Conservation (phyloP, 2,888 invertebrate species). For the Thera britannica region DNA sequence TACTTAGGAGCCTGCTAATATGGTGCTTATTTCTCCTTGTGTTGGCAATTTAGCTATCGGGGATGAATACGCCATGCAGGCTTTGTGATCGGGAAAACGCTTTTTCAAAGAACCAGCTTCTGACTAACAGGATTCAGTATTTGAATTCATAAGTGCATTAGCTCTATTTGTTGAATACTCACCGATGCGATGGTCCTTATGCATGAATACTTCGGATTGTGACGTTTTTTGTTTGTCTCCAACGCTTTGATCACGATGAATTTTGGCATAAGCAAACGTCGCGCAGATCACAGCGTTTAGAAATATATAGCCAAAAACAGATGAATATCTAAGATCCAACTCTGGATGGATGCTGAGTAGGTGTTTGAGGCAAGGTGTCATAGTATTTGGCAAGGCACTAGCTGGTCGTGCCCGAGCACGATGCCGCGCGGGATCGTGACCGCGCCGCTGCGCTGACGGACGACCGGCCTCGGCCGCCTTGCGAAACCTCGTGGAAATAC, state of each 20-base stretch:
- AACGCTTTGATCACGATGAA: too few relatives aligned
- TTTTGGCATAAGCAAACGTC: too few relatives aligned
- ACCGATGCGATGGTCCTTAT: too few relatives aligned
- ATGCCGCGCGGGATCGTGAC: slow-evolving; percentile 71
- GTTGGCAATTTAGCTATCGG: neutral
- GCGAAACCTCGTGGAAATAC: slow-evolving; percentile 70
- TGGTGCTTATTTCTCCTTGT: neutral
- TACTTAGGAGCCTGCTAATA: slow-evolving; percentile 39
- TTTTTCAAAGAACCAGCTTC: too few relatives aligned
- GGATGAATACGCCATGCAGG: too few relatives aligned
- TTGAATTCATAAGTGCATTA: too few relatives aligned
- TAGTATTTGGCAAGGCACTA: slow-evolving; percentile 55
- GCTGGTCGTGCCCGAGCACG: slow-evolving; percentile 51
- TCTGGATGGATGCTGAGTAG: neutral
- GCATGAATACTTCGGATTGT: too few relatives aligned
- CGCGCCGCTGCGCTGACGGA: slow-evolving; percentile 59
- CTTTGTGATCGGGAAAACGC: too few relatives aligned
- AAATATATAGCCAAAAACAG: neutral
- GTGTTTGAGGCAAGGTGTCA: slow-evolving; percentile 33
- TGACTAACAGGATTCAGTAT: too few relatives aligned
- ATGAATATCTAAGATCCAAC: slow-evolving; percentile 1
- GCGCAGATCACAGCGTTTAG: too few relatives aligned
- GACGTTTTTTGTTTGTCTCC: too few relatives aligned
- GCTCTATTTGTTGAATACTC: too few relatives aligned
- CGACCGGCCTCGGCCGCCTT: slow-evolving; percentile 71